Evolutionary conservation across 2,888 invertebrate genomes (phyloP).

Genomic region (Candidula unifasciata): DNA sequence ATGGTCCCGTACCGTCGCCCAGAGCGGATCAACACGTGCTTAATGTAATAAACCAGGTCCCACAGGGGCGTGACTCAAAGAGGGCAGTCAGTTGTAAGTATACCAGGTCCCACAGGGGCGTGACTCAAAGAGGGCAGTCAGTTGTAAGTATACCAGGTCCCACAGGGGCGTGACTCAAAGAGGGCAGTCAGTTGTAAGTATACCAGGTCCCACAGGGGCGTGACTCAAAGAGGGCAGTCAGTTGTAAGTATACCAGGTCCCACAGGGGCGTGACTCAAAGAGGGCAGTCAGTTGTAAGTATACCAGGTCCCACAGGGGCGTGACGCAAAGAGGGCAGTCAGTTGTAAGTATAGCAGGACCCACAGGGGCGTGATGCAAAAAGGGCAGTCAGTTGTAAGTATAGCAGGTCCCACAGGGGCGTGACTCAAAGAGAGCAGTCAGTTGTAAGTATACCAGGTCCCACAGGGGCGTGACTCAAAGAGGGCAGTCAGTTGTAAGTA

Average conservation of each 20-base stretch:
- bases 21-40: slow-evolving; percentile 25
- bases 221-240: not conserved
- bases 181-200: not conserved
- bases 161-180: not conserved
- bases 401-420: not conserved
- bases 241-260: not conserved
- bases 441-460: not conserved
- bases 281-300: not conserved
- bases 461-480: not conserved
- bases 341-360: not conserved
- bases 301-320: not conserved
- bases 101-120: not conserved
- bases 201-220: not conserved
- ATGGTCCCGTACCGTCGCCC: not conserved
- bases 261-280: not conserved
- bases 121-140: not conserved
- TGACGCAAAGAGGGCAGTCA: not conserved
- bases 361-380: slow-evolving; percentile 25
- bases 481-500: not conserved
- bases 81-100: not conserved
- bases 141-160: not conserved
- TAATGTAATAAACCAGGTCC: slow-evolving; percentile 19
- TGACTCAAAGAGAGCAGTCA: not conserved
- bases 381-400: too few species aligned
- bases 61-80: not conserved